A percentile compares a stretch with the other conserved stretches of the same genome.
These are phyloP conservation scores for Oncorhynchus tshawytscha DNA, from an alignment of 2,113 vertebrate species.

Conservation along the genomic window DNA sequence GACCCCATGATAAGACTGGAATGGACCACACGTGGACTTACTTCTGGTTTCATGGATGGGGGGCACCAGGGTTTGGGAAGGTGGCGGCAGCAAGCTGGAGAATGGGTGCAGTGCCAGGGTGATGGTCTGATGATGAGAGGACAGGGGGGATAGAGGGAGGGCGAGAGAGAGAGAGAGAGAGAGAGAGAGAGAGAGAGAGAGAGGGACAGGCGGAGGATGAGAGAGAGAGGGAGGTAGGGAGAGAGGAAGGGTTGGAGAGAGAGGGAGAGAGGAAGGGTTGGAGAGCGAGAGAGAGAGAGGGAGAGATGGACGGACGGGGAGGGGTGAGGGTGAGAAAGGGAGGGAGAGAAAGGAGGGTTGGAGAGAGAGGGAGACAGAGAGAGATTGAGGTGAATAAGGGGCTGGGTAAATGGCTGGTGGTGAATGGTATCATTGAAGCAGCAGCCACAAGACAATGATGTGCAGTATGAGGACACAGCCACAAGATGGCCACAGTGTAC, in stretches of 20 bases:
- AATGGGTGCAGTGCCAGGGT: conserved; percentile 1
- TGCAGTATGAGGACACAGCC: conserved; percentile 25
- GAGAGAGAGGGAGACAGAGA: background rate
- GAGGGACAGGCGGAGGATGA: too few species aligned
- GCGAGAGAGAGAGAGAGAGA: too few species aligned
- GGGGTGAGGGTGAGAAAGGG: background rate
- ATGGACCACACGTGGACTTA: background rate
- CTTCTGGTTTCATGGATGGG: background rate
- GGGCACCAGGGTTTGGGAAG: conserved; percentile 1
- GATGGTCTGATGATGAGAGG: background rate
- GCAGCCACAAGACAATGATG: conserved; percentile 16
- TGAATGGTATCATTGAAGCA: conserved; percentile 22
- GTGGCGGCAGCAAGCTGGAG: conserved; percentile 10
- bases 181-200: too few species aligned
- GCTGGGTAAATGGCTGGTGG: conserved; percentile 4
- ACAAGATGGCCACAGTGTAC: conserved; percentile 49
- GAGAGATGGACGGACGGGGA: background rate
- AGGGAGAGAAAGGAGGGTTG: background rate
- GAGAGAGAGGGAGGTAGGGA: too few species aligned
- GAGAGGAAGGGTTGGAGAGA: too few species aligned
- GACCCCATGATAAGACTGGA: too few species aligned
- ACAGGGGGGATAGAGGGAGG: background rate
- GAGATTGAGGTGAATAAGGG: conserved; percentile 44
- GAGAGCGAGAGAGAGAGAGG: background rate
- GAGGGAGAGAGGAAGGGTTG: conserved; percentile 16